Percentiles rank a stretch among this genome's conserved stretches.
These are phyloP conservation scores for Hoplostethus atlanticus DNA, from an alignment of 2,797 vertebrate species.

Conservation along the genomic window DNA sequence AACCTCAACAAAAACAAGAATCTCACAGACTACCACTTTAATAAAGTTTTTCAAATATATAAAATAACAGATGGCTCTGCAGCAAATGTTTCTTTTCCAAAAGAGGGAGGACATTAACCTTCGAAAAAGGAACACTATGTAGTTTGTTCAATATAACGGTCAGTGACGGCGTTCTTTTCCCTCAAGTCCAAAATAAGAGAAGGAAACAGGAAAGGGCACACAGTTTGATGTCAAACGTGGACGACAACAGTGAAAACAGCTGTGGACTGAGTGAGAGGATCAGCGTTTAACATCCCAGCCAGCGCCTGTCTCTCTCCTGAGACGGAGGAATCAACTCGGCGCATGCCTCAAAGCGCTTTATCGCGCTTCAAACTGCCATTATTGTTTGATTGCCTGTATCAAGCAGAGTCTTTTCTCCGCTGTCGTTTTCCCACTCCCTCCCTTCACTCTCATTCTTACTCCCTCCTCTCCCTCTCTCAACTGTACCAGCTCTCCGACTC, in stretches of 20 bases:
- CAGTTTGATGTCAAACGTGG: slow-evolving; percentile 16
- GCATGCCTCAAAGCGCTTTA: slow-evolving; percentile 77
- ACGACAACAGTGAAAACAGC: slow-evolving; percentile 17
- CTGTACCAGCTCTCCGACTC: slow-evolving; percentile 50
- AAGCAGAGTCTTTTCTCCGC: slow-evolving; percentile 73
- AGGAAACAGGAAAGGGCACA: background rate
- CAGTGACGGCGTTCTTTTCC: too few relatives aligned
- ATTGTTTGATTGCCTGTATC: slow-evolving; percentile 86
- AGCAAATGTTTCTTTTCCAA: background rate
- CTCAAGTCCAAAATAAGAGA: slow-evolving; percentile 14
- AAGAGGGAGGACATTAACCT: background rate
- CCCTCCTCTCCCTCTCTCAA: slow-evolving; percentile 46
- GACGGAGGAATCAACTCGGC: slow-evolving; percentile 67
- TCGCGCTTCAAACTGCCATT: slow-evolving; percentile 77
- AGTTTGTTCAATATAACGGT: slow-evolving; percentile 7
- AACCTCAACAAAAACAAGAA: too few relatives aligned
- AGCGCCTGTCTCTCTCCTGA: slow-evolving; percentile 43
- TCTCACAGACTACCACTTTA: too few relatives aligned
- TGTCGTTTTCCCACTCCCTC: slow-evolving; percentile 45
- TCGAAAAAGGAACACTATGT: background rate
- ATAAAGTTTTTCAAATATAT: too few relatives aligned
- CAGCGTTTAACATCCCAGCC: slow-evolving; percentile 57
- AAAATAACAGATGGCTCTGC: too few relatives aligned
- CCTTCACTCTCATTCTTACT: slow-evolving; percentile 57
- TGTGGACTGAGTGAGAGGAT: slow-evolving; percentile 44